Evolutionary conservation across 2,797 vertebrate genomes (phyloP).

Genomic region (Novumbra hubbsi): DNA sequence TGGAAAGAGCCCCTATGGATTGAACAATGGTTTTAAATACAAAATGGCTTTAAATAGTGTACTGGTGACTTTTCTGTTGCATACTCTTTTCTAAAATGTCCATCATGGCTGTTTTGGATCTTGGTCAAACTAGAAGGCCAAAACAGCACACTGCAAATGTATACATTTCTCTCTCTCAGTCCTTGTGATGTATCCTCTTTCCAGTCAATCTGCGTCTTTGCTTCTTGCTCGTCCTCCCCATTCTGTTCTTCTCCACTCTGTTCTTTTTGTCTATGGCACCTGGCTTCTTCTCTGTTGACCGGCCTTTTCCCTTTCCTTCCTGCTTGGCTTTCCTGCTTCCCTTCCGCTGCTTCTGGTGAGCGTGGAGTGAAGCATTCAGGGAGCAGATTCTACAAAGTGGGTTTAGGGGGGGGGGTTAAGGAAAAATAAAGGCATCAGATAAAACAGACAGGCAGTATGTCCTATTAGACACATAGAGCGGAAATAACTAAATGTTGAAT

Average conservation of each 20-base stretch:
- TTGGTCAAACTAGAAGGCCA: conserved; percentile 4
- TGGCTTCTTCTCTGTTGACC: conserved; percentile 32
- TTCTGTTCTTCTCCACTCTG: conserved; percentile 62
- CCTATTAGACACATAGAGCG: neutral
- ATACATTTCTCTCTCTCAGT: conserved; percentile 52
- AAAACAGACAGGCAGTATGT: neutral
- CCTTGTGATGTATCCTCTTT: conserved; percentile 54
- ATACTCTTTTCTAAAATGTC: conserved; percentile 11
- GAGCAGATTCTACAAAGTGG: conserved; percentile 69
- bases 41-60: neutral
- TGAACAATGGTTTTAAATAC: neutral
- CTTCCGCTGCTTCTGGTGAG: conserved; percentile 73
- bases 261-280: conserved; percentile 66
- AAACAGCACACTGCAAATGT: neutral
- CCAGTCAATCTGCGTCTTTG: conserved; percentile 81
- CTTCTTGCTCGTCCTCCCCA: conserved; percentile 77
- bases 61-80: neutral
- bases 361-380: conserved; percentile 74
- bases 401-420: neutral
- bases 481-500: neutral
- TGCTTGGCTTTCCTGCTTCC: conserved; percentile 61
- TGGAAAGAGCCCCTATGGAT: neutral
- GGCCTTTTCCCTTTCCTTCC: conserved; percentile 59
- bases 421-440: neutral
- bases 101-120: neutral